Evolutionary conservation across 2,888 invertebrate genomes (phyloP).

Genomic region (Andrena camellia): DNA sequence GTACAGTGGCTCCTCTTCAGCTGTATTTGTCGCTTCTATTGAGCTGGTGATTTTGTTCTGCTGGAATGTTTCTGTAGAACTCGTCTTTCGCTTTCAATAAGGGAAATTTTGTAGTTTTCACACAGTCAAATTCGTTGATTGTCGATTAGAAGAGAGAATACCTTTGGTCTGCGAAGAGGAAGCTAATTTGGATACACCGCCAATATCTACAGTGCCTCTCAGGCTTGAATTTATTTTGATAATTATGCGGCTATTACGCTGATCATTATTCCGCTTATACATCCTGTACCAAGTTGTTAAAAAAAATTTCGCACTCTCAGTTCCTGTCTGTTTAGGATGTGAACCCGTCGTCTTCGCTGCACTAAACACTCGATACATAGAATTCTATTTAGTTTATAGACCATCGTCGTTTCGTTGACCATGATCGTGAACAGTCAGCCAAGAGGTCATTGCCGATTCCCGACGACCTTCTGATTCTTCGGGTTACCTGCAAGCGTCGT

Average conservation of each 20-base stretch:
- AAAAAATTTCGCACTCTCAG: too few relatives aligned
- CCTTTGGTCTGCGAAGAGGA: too few relatives aligned
- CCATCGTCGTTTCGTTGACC: conserved; percentile 33
- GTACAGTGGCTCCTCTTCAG: not conserved
- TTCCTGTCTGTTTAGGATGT: too few relatives aligned
- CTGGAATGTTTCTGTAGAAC: not conserved
- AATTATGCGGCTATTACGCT: too few relatives aligned
- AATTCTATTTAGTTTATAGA: conserved; percentile 22
- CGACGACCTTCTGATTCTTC: conserved; percentile 68
- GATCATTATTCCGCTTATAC: too few relatives aligned
- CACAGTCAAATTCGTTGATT: not conserved
- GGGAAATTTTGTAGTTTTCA: not conserved
- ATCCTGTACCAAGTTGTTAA: too few relatives aligned
- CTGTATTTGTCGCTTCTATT: conserved; percentile 27
- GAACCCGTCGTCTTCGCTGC: too few relatives aligned
- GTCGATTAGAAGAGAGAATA: not conserved
- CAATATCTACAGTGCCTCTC: too few relatives aligned
- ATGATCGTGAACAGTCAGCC: conserved; percentile 46
- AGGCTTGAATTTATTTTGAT: too few relatives aligned
- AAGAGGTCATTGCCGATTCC: conserved; percentile 64
- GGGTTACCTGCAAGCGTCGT: conserved; percentile 56
- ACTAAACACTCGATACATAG: not conserved
- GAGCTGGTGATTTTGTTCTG: not conserved
- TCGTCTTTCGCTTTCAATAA: not conserved
- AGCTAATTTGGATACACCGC: too few relatives aligned